phyloP scores from a whole-genome alignment of 1,140 invertebrate genomes.

The Caenorhabditis brenneri region DNA sequence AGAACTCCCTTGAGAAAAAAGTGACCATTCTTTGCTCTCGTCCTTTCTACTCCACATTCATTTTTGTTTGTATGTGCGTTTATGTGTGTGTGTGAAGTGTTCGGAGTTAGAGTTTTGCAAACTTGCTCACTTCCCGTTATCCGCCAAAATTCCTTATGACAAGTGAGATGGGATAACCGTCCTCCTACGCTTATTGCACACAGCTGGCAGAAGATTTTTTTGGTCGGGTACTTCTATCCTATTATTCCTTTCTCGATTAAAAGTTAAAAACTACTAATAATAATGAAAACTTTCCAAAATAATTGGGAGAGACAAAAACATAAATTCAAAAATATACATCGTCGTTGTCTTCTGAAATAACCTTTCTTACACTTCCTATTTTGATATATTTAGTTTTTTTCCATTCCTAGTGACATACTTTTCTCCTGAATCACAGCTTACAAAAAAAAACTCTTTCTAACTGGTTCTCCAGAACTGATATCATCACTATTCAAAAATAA shows the following conservation, averaged over 20 bases:
- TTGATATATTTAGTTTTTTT: too few species aligned
- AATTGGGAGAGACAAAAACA: too few species aligned
- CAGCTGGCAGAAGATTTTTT: neutral
- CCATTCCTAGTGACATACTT: too few species aligned
- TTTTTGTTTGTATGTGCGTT: neutral
- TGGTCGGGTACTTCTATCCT: neutral
- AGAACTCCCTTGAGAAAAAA: neutral
- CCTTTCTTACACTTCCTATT: too few species aligned
- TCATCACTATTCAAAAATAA: neutral
- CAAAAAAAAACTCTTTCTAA: too few species aligned
- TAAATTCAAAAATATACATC: too few species aligned
- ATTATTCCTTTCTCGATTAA: too few species aligned
- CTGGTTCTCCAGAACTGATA: neutral
- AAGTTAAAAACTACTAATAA: too few species aligned
- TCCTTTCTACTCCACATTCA: neutral
- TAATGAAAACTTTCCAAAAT: too few species aligned
- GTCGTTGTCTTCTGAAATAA: too few species aligned
- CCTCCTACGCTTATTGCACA: constrained; percentile 15
- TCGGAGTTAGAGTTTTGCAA: constrained; percentile 29
- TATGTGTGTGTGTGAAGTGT: constrained; percentile 33
- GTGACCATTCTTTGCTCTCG: constrained; percentile 19
- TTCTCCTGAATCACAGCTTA: too few species aligned
- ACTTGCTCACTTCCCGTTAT: neutral
- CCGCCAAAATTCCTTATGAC: constrained; percentile 24
- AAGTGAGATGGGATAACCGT: constrained; percentile 3